These are phyloP conservation scores for Toxonevra muliebris DNA, from an alignment of 2,888 invertebrate genomes.

Conservation along the genomic window DNA sequence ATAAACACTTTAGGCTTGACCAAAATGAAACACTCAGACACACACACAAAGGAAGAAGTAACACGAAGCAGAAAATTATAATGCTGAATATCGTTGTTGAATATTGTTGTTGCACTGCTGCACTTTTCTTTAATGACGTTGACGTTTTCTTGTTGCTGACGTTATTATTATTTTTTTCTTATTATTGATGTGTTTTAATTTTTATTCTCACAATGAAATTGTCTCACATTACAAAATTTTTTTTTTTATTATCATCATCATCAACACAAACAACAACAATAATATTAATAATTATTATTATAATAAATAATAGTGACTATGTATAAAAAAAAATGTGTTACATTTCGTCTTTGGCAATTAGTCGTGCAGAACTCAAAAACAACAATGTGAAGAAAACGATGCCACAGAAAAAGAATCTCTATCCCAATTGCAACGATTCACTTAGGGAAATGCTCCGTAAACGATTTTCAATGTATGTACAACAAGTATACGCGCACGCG, in stretches of 20 bases:
- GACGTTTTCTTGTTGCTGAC: no score
- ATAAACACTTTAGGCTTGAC: conserved; percentile 3
- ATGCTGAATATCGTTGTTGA: not conserved
- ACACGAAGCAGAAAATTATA: not conserved
- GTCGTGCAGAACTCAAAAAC: conserved; percentile 26
- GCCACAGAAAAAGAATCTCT: no score
- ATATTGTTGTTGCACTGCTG: conserved; percentile 20
- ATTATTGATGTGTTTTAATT: no score
- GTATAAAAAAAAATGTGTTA: not conserved
- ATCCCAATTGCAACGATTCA: no score
- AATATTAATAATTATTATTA: conserved; percentile 5
- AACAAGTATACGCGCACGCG: no score
- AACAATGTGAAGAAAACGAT: not conserved
- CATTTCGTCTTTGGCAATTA: conserved; percentile 22
- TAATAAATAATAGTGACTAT: not conserved
- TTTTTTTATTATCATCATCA: not conserved
- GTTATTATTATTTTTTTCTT: no score
- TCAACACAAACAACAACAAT: not conserved
- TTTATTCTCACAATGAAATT: no score
- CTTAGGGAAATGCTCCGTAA: no score
- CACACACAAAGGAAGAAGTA: not conserved
- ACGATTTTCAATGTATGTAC: no score
- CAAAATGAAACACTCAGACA: conserved; percentile 4
- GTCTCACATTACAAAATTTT: no score
- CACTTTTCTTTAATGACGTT: no score